Base-by-base conservation (phyloP, 2,888 invertebrate genomes). In the Erpobdella octoculata region DNA sequence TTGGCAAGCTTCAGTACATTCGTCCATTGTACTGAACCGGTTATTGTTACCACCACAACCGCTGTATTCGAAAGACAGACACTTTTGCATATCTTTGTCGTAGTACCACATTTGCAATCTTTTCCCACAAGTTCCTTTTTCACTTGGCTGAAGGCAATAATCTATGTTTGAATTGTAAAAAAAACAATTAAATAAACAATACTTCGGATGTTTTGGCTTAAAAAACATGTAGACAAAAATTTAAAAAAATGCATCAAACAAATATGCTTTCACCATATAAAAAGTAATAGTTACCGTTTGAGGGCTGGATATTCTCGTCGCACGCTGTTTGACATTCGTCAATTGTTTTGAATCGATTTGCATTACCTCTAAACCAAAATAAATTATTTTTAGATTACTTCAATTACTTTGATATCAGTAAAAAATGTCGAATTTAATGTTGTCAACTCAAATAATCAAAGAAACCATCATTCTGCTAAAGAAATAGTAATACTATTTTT, bases 31-130 rank as follows among this genome's bases (percentile, higher is more conserved):
- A 21, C 69, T 66, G 85, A 93, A 93, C 71, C 91, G 86, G 83
- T 93, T 93, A 69, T 89, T 89, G 77, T 91, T 91, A 35, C 93
- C 93, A 46, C 86, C 87, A 80, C 93, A 93, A 72, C 93, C 93
- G 48, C 91, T 89, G 80, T 90, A 93, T 1, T 84, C 83, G 83
- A 91, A 93, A 75, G 86, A 84, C 70, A 86, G 85, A 80, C 93
- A 93, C 46, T 84, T 82, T 18, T 88, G 87, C 0, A 84, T 82
- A 0, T 78, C 77, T 15, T 82, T 80, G 79, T 91, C 88, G 83
- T 87, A 93, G 84, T 88, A 91, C 83, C 87, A 89, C 81, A 90
- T 89, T 9, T 83, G 83, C 77, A 89, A 86, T 73, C 86, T 79
- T 0, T 86, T 88, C 33, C 86, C 84, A 80, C 93, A 93, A 6